A percentile compares a stretch with the other conserved stretches of the same genome.
Conservation (phyloP, 2,797 vertebrate species). For the Sitta carolinensis region DNA sequence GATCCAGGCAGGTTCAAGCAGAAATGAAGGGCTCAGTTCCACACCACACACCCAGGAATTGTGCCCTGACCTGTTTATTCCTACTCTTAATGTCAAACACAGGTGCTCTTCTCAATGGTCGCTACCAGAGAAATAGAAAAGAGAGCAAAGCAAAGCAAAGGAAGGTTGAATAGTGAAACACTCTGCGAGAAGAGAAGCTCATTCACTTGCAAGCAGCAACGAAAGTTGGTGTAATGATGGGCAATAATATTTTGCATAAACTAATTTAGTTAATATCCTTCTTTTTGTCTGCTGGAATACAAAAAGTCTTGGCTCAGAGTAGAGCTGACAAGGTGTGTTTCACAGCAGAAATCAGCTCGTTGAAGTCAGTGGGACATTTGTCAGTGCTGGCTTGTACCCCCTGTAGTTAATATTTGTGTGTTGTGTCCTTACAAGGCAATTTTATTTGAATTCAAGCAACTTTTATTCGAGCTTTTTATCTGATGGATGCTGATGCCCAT, state of each 20-base stretch:
- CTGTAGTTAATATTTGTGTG: not conserved
- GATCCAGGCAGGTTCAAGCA: not conserved
- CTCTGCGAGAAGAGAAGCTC: not conserved
- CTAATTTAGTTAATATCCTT: not conserved
- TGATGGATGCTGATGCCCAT: not conserved
- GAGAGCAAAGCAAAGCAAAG: not conserved
- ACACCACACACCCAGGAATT: not conserved
- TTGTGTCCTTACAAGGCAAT: not conserved
- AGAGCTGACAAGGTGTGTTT: not conserved
- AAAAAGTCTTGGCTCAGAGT: not conserved
- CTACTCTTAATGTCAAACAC: not conserved
- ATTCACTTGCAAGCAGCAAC: not conserved
- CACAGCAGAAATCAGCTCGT: not conserved
- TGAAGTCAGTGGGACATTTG: not conserved
- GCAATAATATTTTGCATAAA: not conserved
- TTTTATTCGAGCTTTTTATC: slow-evolving; percentile 3
- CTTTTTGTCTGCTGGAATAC: not conserved
- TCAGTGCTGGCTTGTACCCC: not conserved
- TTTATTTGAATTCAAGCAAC: not conserved
- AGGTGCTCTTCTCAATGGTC: not conserved
- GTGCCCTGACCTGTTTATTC: not conserved
- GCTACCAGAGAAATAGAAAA: not conserved
- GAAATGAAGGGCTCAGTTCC: not conserved
- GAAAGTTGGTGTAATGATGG: accelerated
- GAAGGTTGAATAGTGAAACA: not conserved